Base-by-base conservation (phyloP, 1,140 invertebrate genomes). In the Marisa cornuarietis region DNA sequence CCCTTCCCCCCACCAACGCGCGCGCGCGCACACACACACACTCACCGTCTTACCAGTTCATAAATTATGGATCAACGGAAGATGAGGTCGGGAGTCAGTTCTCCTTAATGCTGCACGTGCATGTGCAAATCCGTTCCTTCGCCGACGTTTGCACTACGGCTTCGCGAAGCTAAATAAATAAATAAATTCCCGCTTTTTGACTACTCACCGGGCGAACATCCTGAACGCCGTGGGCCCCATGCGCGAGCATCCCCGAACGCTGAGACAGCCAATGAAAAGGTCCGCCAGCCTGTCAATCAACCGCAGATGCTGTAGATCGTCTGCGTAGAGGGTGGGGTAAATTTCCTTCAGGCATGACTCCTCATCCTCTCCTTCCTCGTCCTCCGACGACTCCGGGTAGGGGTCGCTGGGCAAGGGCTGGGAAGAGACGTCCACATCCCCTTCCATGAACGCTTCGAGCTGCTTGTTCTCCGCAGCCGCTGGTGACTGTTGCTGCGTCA, bases 191-290 rank as follows among this genome's bases (percentile, higher is more conserved):
- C 31, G 31, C 31, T 42, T 6, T 42, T 42, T 42, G 31, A 42
- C 31, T 6, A 42, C n/a, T 63, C 78, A 90, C 90, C 89, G 89
- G 20, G 88, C 85, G 83, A 90, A 90, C 51, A 85, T 87, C 69
- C 88, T 78, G 72, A 90, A 90, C 22, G 84, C 88, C 24, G 88
- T 86, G n/a, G 88, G 85, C 11, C 88, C 87, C 54, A 90, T 84
- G 18, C 88, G 85, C 31, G 84, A 78, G 51, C 84, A 82, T 22
- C 87, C 86, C 63, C 86, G 72, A 16, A 88, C 83, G 14, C 89
- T 87, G 20, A 90, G 83, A 63, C 82, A 86, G 26, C 76, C 78
- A 1, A 86, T 80, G 71, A 90, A 90, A 16, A 90, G 83, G 31
- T 85, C 83, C 9, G 89, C 86, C 26, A 88, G 79, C 49, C 84